These are phyloP conservation scores for Conus canariensis DNA, from an alignment of 2,888 invertebrate species.

Conservation along the genomic window DNA sequence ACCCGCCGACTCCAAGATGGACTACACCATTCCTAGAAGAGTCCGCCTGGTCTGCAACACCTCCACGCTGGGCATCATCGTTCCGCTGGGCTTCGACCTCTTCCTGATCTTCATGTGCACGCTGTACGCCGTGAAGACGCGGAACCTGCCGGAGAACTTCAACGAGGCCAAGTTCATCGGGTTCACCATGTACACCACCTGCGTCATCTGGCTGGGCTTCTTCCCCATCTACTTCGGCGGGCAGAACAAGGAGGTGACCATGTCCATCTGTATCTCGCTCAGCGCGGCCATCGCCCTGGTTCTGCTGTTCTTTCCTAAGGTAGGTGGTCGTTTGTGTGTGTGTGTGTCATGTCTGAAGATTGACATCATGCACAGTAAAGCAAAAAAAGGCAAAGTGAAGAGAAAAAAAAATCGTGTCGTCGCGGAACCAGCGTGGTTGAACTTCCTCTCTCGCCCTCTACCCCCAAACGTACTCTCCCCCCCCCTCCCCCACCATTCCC, in stretches of 20 bases:
- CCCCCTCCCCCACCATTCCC: too few relatives aligned
- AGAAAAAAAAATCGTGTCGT: too few relatives aligned
- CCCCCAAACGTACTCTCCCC: too few relatives aligned
- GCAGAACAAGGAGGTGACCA: conserved; percentile 81
- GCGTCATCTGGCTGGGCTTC: conserved; percentile 98
- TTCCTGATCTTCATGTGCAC: conserved; percentile 90
- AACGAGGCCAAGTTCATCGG: conserved; percentile 88
- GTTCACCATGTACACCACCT: conserved; percentile 99
- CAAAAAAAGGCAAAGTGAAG: too few relatives aligned
- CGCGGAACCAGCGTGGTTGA: too few relatives aligned
- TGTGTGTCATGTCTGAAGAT: neutral
- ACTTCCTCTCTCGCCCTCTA: too few relatives aligned
- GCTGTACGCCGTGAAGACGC: conserved; percentile 87
- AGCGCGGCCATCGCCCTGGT: conserved; percentile 87
- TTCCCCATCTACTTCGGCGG: conserved; percentile 97
- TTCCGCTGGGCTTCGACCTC: conserved; percentile 89
- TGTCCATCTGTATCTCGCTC: conserved; percentile 87
- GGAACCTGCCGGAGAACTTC: conserved; percentile 98
- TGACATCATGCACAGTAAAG: neutral
- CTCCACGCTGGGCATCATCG: conserved; percentile 83
- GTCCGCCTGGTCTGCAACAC: conserved; percentile 85
- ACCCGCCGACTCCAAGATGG: conserved; percentile 82
- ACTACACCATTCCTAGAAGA: conserved; percentile 77
- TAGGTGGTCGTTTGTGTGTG: conserved; percentile 67
- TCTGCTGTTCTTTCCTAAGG: conserved; percentile 83